Evolutionary conservation across 2,888 invertebrate genomes (phyloP).

Genomic region (Bellardia bayeri): DNA sequence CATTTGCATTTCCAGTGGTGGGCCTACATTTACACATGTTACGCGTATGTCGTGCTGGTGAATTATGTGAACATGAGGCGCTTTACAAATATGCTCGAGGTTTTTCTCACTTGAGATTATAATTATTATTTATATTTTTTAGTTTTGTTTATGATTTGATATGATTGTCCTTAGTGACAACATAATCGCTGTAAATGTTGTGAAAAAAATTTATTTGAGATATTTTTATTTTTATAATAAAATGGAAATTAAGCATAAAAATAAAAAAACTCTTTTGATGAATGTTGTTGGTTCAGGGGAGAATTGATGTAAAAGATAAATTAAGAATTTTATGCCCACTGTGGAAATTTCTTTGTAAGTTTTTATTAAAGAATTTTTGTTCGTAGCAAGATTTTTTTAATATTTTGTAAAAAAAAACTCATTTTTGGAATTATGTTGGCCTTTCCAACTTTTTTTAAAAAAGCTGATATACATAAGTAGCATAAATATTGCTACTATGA

Average conservation of each 20-base stretch:
- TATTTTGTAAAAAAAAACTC: no score
- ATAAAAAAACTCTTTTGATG: neutral
- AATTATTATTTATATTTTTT: neutral
- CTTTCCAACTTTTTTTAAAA: no score
- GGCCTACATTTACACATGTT: conserved; percentile 83
- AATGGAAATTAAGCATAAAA: conserved; percentile 4
- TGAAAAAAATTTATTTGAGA: neutral
- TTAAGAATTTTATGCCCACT: no score
- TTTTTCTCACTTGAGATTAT: conserved; percentile 76
- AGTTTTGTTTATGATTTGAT: neutral
- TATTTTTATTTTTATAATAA: neutral
- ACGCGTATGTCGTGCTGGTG: conserved; percentile 80
- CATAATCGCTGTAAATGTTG: neutral
- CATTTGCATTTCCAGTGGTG: conserved; percentile 83
- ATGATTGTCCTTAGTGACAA: neutral
- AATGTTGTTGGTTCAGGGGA: neutral
- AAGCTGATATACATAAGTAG: no score
- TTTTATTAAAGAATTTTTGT: no score
- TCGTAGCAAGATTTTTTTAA: no score
- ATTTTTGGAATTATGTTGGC: no score
- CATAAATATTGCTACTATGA: no score
- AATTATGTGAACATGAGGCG: conserved; percentile 80
- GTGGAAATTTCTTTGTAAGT: no score
- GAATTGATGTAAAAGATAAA: neutral
- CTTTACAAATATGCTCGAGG: conserved; percentile 80